Evolutionary conservation across 2,113 vertebrate genomes (phyloP).

Genomic region (cattle (Bos taurus)): ARS-UCD2.0 NC_037345.1:29877001-29877500

Average conservation of each 20-base stretch:
- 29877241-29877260: not conserved
- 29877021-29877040: slow-evolving; percentile 24
- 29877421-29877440: not conserved
- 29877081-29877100: not conserved
- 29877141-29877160: not conserved
- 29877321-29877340: not conserved
- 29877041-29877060: not conserved
- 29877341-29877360: not conserved
- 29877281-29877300: not conserved
- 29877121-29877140: not conserved
- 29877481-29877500: not conserved
- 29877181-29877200: not conserved
- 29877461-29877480: not conserved
- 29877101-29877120: not conserved
- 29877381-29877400: not conserved
- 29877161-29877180: not conserved
- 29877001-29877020: not conserved
- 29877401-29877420: not conserved
- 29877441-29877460: not conserved
- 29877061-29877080: not conserved
- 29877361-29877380: not conserved
- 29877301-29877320: not conserved
- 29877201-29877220: not conserved
- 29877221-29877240: not conserved
- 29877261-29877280: not conserved